These are phyloP conservation scores for Balaenoptera acutorostrata DNA, from an alignment of 2,113 vertebrate species.

Conservation along the genomic window DNA sequence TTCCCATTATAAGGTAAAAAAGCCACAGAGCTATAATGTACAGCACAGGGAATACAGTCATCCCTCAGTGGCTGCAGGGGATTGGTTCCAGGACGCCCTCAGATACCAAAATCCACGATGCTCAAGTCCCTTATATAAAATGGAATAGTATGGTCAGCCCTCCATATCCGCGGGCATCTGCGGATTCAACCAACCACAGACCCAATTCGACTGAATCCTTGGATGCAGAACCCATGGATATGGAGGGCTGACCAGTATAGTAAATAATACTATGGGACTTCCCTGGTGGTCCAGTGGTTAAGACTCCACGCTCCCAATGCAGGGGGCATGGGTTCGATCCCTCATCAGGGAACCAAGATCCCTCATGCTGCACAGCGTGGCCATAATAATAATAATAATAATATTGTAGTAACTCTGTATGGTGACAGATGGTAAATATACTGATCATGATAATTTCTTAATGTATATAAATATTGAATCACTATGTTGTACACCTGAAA, in stretches of 20 bases:
- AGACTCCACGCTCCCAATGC: background rate
- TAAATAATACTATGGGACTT: background rate
- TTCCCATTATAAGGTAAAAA: background rate
- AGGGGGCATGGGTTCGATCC: background rate
- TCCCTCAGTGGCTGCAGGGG: background rate
- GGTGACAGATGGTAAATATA: background rate
- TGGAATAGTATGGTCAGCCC: background rate
- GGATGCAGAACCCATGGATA: background rate
- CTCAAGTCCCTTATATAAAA: background rate
- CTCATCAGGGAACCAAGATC: background rate
- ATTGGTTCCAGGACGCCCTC: background rate
- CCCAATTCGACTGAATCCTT: no score
- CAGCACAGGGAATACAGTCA: background rate
- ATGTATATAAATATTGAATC: background rate
- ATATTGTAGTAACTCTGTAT: background rate
- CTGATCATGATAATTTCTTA: background rate
- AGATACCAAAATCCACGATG: background rate
- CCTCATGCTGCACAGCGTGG: background rate
- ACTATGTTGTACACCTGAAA: background rate
- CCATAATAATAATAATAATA: background rate
- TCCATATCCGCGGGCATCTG: background rate
- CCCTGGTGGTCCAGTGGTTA: background rate
- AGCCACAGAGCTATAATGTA: background rate
- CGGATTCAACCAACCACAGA: background rate
- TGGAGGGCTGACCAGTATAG: background rate